A percentile compares a stretch with the other conserved stretches of the same genome.
Evolutionary conservation across 2,113 vertebrate genomes (phyloP).

Genomic region (Psophia crepitans): DNA sequence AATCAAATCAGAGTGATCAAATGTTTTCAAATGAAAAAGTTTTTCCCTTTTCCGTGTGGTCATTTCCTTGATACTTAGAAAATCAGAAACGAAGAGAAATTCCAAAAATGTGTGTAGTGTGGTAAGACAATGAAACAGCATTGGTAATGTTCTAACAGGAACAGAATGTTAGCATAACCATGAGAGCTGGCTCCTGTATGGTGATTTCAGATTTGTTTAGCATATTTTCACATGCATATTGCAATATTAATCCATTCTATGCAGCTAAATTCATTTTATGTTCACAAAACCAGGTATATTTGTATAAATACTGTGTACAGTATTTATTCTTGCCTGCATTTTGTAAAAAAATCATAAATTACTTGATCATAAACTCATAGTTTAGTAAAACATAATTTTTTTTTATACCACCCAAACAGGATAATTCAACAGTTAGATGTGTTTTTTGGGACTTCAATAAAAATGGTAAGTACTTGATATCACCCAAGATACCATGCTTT

Average conservation of each 20-base stretch:
- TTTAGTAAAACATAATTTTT: constrained; percentile 11
- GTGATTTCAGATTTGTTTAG: background rate
- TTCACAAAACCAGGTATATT: background rate
- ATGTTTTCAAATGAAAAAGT: background rate
- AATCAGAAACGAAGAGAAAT: background rate
- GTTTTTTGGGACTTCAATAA: constrained; percentile 86
- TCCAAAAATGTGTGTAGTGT: background rate
- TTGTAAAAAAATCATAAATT: background rate
- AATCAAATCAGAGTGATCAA: background rate
- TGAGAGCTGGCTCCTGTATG: background rate
- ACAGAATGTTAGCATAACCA: background rate
- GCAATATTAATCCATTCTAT: background rate
- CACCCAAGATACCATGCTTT: background rate
- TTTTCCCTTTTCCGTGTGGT: background rate
- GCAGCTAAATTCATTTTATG: background rate
- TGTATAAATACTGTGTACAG: background rate
- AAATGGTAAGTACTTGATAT: constrained; percentile 79
- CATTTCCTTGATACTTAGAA: background rate
- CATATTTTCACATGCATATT: background rate
- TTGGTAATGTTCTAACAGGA: background rate
- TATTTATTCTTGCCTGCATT: background rate
- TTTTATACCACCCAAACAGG: constrained; percentile 66
- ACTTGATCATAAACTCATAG: background rate
- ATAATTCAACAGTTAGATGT: constrained; percentile 74
- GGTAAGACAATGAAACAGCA: background rate